Conservation (phyloP, 2,113 vertebrate species). For the Bubo bubo region DNA sequence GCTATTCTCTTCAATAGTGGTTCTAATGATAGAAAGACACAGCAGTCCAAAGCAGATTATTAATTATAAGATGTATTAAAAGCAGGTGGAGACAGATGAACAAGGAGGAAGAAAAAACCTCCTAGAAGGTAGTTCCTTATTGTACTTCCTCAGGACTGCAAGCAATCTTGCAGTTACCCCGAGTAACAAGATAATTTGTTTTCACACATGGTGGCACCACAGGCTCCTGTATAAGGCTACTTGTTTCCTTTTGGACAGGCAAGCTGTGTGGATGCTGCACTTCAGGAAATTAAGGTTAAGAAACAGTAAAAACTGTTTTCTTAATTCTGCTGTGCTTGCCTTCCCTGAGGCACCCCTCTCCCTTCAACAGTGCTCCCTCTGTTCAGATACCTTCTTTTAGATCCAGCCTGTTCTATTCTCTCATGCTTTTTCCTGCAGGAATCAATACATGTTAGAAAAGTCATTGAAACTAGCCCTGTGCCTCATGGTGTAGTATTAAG, state of each 20-base stretch:
- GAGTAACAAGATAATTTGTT: not conserved
- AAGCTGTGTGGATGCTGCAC: not conserved
- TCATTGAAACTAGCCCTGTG: not conserved
- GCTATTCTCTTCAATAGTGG: not conserved
- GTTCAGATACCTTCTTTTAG: not conserved
- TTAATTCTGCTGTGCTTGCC: not conserved
- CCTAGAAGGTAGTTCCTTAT: not conserved
- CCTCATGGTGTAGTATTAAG: not conserved
- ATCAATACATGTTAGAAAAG: not conserved
- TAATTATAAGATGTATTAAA: not conserved
- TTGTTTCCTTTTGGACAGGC: not conserved
- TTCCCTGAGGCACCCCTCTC: not conserved
- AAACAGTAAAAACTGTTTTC: not conserved
- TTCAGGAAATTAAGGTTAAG: not conserved
- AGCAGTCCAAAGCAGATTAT: not conserved
- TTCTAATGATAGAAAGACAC: not conserved
- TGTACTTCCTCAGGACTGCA: not conserved
- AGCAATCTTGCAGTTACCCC: not conserved
- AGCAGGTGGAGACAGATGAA: not conserved
- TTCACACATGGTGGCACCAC: slow-evolving; percentile 31
- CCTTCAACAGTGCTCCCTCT: not conserved
- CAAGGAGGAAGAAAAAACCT: not conserved
- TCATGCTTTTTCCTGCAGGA: not conserved
- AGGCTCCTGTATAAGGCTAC: not conserved
- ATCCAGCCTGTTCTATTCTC: not conserved